Conservation (phyloP, 2,113 vertebrate genomes). For the Apus apus region DNA sequence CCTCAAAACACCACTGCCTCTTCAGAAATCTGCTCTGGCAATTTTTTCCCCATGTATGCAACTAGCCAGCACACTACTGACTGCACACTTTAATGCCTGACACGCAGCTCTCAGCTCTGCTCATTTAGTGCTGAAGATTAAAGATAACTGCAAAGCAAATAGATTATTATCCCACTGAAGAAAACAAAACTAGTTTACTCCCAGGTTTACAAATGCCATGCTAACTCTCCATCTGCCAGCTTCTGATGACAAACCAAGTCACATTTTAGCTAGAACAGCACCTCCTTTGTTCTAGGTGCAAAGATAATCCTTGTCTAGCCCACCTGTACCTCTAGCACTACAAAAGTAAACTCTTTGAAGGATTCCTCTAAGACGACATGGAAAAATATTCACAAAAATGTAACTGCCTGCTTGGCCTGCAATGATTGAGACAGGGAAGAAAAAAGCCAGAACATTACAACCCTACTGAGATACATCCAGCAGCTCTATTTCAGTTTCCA, state of each 20-base stretch:
- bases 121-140: not conserved
- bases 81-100: not conserved
- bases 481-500: not conserved
- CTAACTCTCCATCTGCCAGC: not conserved
- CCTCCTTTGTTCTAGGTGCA: not conserved
- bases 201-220: not conserved
- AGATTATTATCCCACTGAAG: not conserved
- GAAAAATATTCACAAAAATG: not conserved
- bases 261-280: not conserved
- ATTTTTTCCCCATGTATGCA: rapidly evolving
- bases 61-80: not conserved
- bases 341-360: not conserved
- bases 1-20: not conserved
- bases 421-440: not conserved
- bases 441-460: not conserved
- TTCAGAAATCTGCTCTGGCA: not conserved
- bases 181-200: not conserved
- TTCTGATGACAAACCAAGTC: not conserved
- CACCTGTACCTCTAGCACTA: not conserved
- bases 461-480: not conserved
- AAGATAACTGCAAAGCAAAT: not conserved
- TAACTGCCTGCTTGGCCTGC: not conserved
- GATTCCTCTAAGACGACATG: not conserved
- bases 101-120: not conserved
- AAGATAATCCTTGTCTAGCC: not conserved